Base-by-base conservation (phyloP, 2,797 vertebrate genomes). In the Pseudochirops corinnae region DNA sequence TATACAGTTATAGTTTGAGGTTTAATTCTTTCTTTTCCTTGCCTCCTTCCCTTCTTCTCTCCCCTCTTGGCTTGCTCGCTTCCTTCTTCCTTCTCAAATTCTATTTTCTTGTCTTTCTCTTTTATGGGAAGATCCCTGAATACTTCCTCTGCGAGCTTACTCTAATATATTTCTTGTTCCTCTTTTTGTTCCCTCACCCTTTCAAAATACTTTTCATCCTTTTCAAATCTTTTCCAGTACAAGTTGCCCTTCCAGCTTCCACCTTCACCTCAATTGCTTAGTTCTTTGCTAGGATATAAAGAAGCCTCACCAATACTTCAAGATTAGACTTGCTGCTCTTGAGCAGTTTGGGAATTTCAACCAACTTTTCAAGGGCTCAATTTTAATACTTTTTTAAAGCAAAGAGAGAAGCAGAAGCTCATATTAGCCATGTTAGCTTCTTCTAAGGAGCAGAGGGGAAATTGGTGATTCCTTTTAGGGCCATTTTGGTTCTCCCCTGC, bases 401-500 rank as follows among this genome's bases (percentile, higher is more conserved):
- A 57, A 92, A n/a, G 56, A 92, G 62, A 95, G 94, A 93, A 96
- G 56, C 91, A 92, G 31, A 87, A 87, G 50, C 10, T 87, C 39
- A 12, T 95, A 93, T 94, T 95, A 96, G 93, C 90, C 82, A 90
- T 96, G 92, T 96, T 95, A 96, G 94, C 97, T 97, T 97, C 97
- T 98, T 97, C 29, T 94, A 96, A 96, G 96, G 96, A 95, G 96
- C 82, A 55, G 92, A 97, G 94, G 94, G 96, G 60, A 60, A 95
- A 82, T 94, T 95, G 67, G 92, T 94, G 92, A 95, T 97, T 95
- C 96, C 93, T 97, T 95, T 96, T 97, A 97, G 96, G 95, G 96
- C 90, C 95, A 91, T 98, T 97, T 98, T 96, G 97, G 95, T 97
- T 93, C 94, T 97, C 94, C 97, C 98, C 97, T 96, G 96, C 95